These are phyloP conservation scores for Calliphora vicina DNA, from an alignment of 1,140 invertebrate genomes.

Conservation along the genomic window DNA sequence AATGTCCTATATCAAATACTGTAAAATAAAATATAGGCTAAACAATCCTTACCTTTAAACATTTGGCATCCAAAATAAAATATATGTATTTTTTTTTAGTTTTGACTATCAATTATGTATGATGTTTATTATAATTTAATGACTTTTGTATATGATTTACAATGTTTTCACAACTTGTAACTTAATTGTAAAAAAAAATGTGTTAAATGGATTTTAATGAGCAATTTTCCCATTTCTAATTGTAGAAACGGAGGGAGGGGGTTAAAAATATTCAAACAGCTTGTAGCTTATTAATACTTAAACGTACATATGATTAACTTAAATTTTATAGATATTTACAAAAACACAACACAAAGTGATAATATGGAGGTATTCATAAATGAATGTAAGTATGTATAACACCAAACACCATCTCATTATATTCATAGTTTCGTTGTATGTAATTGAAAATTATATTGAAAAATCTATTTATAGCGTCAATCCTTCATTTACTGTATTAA, in stretches of 20 bases:
- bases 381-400: no score
- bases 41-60: no score
- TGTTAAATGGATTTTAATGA: not conserved
- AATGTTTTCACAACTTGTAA: not conserved
- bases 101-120: not conserved
- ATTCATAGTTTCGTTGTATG: no score
- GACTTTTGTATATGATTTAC: not conserved
- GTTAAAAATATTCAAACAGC: not conserved
- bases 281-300: not conserved
- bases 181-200: not conserved
- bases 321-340: not conserved
- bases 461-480: no score
- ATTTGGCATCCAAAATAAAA: no score
- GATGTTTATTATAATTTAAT: not conserved
- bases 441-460: no score
- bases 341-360: slow-evolving; percentile 7
- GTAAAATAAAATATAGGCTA: no score
- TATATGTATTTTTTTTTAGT: not conserved
- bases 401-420: no score
- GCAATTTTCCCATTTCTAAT: no score
- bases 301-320: not conserved
- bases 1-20: no score
- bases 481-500: no score
- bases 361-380: not conserved
- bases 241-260: not conserved